These are phyloP conservation scores for Paramormyrops kingsleyae DNA, from an alignment of 2,113 vertebrate genomes.

Conservation along the genomic window DNA sequence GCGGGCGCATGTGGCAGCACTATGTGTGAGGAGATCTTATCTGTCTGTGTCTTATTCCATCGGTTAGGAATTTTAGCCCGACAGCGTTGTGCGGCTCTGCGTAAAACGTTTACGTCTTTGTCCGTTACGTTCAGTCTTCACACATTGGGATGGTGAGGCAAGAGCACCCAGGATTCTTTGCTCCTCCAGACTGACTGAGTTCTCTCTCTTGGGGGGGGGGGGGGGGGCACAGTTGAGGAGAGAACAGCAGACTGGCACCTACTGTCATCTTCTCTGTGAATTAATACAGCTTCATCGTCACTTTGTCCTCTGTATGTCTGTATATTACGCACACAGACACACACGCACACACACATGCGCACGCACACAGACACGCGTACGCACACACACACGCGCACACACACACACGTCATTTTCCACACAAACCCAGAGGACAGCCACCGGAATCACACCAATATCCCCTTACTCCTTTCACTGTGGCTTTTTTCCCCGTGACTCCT, in stretches of 20 bases:
- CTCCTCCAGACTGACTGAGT: background rate
- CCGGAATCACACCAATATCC: background rate
- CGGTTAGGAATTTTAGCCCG: background rate
- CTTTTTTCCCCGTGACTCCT: background rate
- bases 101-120: background rate
- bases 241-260: background rate
- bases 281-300: slow-evolving; percentile 34
- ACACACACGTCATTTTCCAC: background rate
- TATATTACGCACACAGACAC: background rate
- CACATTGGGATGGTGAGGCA: background rate
- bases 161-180: background rate
- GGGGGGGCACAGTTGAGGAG: background rate
- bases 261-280: slow-evolving; percentile 24
- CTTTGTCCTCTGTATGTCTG: background rate
- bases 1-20: background rate
- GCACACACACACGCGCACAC: background rate
- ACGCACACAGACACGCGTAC: background rate
- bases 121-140: background rate
- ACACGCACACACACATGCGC: too few species aligned
- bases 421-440: background rate
- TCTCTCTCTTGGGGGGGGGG: background rate
- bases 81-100: background rate
- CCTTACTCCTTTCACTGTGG: slow-evolving; percentile 6
- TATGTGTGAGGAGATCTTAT: background rate
- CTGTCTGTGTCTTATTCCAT: background rate